Conservation (phyloP, 2,888 invertebrate genomes). For the Elaeidobius kamerunicus region DNA sequence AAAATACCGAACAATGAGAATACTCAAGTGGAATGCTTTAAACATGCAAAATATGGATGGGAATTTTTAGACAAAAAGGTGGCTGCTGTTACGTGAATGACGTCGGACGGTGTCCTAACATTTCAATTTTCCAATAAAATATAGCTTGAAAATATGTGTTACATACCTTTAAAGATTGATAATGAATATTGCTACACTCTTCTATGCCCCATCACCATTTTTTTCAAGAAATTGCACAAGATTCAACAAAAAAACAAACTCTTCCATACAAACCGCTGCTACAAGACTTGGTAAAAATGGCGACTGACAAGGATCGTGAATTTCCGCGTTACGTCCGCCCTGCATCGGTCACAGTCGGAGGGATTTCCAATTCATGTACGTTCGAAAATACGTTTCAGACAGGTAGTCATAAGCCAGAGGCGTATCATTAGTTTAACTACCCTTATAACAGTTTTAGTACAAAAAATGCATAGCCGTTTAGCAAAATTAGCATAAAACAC, state of each 20-base stretch:
- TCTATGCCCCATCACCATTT: slow-evolving; percentile 7
- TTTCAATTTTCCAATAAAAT: not conserved
- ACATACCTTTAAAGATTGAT: slow-evolving; percentile 13
- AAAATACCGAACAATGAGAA: not conserved
- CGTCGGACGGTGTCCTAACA: slow-evolving; percentile 14
- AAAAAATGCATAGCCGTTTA: too few relatives aligned
- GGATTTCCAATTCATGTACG: not conserved
- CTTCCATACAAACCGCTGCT: slow-evolving; percentile 5
- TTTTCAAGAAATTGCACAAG: slow-evolving; percentile 8
- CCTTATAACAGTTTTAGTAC: too few relatives aligned
- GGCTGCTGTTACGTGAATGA: slow-evolving; percentile 13
- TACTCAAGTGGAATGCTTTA: not conserved
- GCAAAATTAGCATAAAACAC: too few relatives aligned
- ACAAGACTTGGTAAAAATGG: slow-evolving; percentile 17
- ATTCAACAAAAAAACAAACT: slow-evolving; percentile 4
- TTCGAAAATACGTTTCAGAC: not conserved
- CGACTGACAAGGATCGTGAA: slow-evolving; percentile 11
- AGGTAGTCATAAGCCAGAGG: not conserved
- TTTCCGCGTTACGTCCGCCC: not conserved
- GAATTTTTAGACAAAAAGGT: slow-evolving; percentile 1
- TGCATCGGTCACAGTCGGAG: not conserved
- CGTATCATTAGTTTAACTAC: too few relatives aligned
- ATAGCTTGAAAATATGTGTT: slow-evolving; percentile 1
- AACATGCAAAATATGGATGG: not conserved
- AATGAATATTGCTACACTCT: slow-evolving; percentile 2